Base-by-base conservation (phyloP, 2,797 vertebrate genomes). In the Chaenodraco wilsoni region DNA sequence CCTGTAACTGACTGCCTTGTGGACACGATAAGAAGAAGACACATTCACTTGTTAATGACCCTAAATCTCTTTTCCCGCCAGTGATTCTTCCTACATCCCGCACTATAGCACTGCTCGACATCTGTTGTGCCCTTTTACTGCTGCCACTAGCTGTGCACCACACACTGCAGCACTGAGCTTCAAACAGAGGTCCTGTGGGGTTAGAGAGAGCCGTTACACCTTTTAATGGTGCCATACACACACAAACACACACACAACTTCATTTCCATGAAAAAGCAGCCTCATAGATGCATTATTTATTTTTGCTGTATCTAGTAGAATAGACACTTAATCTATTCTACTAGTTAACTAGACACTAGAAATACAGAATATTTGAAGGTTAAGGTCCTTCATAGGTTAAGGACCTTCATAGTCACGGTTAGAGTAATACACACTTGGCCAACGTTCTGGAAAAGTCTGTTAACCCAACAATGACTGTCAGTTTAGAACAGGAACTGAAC, bases 191-290 rank as follows among this genome's bases (percentile, higher is more conserved):
- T 60, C 69, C 15, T 57, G 9, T 59, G 68, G 40, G 74, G 59
- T 68, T 66, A 15, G 52, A 72, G 50, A 43, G 74, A 55, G 64
- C 63, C n/a, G 27, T 31, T 52, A 45, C 69, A 65, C 23, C 14
- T 79, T 77, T 81, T 67, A 79, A 75, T 74, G 52, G 69, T 41
- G 44, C 15, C 16, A 9, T 56, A n/a, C 50, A 23, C n/a, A 2
- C 37, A n/a, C 33, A 60, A 12, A 31, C 33, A 60, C 51, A 58
- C 14, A 46, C 37, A 62, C 50, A 3, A 55, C 27, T 71, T 57
- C 40, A 51, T 62, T 54, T 76, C 50, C 52, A 68, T 65, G 31
- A 65, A 45, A 51, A 11, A 41, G 31, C 27, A 9, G 59, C 6
- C 40, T 40, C 1, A 1, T 11, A 54, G 16, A 78, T 69, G 6